Conservation (phyloP, 2,113 vertebrate genomes). For the Manacus vitellinus region DNA sequence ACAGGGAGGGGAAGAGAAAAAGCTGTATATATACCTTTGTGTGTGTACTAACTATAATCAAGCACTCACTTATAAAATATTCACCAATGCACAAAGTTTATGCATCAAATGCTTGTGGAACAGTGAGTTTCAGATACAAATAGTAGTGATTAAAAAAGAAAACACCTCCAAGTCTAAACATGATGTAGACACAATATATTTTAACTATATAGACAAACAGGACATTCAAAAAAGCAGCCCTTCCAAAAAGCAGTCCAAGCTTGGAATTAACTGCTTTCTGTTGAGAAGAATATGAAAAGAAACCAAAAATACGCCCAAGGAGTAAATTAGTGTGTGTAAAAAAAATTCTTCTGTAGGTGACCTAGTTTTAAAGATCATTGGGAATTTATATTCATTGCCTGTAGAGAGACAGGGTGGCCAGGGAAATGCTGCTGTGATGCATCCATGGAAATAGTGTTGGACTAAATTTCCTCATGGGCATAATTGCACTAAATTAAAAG, state of each 20-base stretch:
- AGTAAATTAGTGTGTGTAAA: neutral
- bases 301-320: neutral
- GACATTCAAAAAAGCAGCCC: too few relatives aligned
- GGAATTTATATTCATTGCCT: neutral
- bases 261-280: neutral
- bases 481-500: neutral
- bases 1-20: neutral
- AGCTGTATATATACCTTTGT: neutral
- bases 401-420: neutral
- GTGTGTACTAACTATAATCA: neutral
- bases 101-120: neutral
- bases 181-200: neutral
- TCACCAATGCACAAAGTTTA: neutral
- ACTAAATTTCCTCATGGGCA: neutral
- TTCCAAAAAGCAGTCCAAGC: neutral
- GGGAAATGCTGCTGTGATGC: neutral
- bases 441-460: neutral
- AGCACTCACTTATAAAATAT: neutral
- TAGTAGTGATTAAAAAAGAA: neutral
- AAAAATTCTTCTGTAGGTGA: constrained; percentile 3
- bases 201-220: neutral
- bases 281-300: neutral
- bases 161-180: neutral
- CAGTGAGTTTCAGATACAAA: neutral
- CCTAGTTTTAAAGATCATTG: constrained; percentile 10